Evolutionary conservation across 2,888 invertebrate genomes (phyloP).

Genomic region (Morinoia aosen): DNA sequence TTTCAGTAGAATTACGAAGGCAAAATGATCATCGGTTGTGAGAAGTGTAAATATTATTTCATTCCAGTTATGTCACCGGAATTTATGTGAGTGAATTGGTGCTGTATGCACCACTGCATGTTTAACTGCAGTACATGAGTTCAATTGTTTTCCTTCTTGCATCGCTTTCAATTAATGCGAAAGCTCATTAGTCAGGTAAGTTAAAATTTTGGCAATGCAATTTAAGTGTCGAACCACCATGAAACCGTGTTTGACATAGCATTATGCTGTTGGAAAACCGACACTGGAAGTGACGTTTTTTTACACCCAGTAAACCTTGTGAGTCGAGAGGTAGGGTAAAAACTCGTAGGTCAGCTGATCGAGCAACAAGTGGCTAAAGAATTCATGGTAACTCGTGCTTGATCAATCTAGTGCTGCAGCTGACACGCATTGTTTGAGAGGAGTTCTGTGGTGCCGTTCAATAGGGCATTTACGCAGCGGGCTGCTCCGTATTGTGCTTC

Average conservation of each 20-base stretch:
- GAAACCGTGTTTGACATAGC: not conserved
- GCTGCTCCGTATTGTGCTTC: too few relatives aligned
- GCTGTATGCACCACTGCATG: not conserved
- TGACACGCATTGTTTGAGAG: not conserved
- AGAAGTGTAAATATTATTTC: not conserved
- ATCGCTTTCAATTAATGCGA: not conserved
- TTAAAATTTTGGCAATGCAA: not conserved
- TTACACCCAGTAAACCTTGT: not conserved
- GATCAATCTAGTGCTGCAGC: not conserved
- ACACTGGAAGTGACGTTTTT: not conserved
- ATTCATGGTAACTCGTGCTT: not conserved
- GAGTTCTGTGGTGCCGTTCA: not conserved
- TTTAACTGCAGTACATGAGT: not conserved
- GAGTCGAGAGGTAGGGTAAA: not conserved
- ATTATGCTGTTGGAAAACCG: not conserved
- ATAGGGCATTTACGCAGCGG: not conserved
- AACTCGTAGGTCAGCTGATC: constrained; percentile 1
- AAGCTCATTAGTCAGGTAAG: not conserved
- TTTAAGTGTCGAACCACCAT: not conserved
- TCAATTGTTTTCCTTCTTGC: not conserved
- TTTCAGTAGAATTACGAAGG: not conserved
- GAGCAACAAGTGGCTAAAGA: not conserved
- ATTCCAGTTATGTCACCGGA: not conserved
- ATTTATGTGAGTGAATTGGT: not conserved
- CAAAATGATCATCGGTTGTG: not conserved